phyloP scores from a whole-genome alignment of 2,797 vertebrate genomes.

The Corythornis leucogaster region DNA sequence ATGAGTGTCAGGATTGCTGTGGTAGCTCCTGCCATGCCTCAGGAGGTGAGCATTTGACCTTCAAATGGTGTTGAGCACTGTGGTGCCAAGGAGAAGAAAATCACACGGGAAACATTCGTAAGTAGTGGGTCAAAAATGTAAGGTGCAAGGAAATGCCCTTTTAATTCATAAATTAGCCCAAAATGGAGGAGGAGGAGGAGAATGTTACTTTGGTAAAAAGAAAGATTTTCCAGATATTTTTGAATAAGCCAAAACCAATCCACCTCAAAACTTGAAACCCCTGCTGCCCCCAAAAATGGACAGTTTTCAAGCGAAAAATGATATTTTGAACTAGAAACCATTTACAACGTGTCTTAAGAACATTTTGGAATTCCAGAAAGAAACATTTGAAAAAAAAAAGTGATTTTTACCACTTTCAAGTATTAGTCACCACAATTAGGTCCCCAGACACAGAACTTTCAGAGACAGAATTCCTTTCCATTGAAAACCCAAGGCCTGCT shows the following conservation, averaged over 20 bases:
- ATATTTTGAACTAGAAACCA: background rate
- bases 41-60: background rate
- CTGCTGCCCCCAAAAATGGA: background rate
- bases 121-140: background rate
- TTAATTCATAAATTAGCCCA: background rate
- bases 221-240: background rate
- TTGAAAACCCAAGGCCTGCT: background rate
- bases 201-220: background rate
- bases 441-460: background rate
- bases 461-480: background rate
- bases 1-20: background rate
- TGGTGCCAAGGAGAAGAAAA: background rate
- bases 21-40: background rate
- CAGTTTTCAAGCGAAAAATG: background rate
- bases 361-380: background rate
- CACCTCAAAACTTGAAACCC: background rate
- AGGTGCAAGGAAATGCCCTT: background rate
- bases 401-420: background rate
- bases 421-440: background rate
- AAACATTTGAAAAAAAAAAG: background rate
- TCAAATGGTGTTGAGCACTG: background rate
- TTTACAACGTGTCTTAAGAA: background rate
- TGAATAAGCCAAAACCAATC: background rate
- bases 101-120: rapidly evolving
- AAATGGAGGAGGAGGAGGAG: rapidly evolving